These are phyloP conservation scores for Iselma pallidipennis DNA, from an alignment of 2,888 invertebrate genomes.

Conservation along the genomic window DNA sequence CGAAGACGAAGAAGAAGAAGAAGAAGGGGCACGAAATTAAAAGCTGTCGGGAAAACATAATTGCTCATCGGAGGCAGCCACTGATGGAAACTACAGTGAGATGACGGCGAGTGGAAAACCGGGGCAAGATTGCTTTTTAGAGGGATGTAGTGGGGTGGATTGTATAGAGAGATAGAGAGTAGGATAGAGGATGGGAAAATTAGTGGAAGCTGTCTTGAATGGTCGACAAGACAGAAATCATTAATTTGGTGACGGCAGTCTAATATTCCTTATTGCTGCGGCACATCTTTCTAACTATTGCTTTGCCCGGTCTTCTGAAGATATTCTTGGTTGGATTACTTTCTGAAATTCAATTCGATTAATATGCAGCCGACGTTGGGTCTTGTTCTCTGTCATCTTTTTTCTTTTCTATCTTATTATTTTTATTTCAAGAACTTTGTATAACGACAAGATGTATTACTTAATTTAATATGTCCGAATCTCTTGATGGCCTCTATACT, in stretches of 20 bases:
- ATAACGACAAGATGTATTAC: constrained; percentile 20
- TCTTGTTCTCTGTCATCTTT: constrained; percentile 15
- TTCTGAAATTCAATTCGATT: constrained; percentile 23
- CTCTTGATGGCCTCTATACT: constrained; percentile 1
- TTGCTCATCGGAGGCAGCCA: constrained; percentile 46
- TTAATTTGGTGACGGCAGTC: constrained; percentile 33
- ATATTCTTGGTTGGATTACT: constrained; percentile 10
- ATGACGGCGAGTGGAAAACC: constrained; percentile 34
- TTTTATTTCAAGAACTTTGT: constrained; percentile 16
- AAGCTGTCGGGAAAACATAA: constrained; percentile 51
- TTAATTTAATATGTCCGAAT: constrained; percentile 20
- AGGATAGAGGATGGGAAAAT: constrained; percentile 39
- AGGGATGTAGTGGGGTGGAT: constrained; percentile 24
- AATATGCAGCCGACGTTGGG: constrained; percentile 25
- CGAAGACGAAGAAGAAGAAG: constrained; percentile 14
- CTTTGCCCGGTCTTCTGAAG: neutral
- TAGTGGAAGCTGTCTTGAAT: constrained; percentile 39
- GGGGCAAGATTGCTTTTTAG: constrained; percentile 32
- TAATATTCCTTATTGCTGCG: constrained; percentile 25
- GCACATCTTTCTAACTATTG: neutral
- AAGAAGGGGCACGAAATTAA: constrained; percentile 47
- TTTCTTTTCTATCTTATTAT: constrained; percentile 4
- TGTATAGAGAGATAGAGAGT: constrained; percentile 1
- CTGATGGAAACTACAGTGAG: constrained; percentile 29
- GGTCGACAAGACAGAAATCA: constrained; percentile 35